Conservation (phyloP, 2,797 vertebrate genomes). For the Dryobates pubescens region DNA sequence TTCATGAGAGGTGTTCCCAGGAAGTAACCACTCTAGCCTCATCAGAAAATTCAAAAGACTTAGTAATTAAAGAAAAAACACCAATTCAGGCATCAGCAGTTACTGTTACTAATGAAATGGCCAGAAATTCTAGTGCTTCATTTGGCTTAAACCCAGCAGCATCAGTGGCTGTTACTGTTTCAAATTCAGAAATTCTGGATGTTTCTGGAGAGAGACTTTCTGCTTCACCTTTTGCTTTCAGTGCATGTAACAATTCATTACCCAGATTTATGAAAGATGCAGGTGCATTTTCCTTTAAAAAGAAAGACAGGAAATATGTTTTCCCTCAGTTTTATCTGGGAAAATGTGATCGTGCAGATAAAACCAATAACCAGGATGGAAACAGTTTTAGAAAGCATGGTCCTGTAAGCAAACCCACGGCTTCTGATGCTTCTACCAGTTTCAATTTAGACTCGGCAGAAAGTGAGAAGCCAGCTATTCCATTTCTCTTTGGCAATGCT, state of each 20-base stretch:
- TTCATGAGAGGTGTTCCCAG: neutral
- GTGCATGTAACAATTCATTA: neutral
- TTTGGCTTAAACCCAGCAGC: neutral
- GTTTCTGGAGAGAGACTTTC: neutral
- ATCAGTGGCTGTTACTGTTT: neutral
- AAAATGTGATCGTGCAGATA: neutral
- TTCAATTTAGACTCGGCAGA: neutral
- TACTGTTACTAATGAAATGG: neutral
- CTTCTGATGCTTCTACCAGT: neutral
- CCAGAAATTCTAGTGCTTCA: neutral
- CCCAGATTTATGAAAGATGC: neutral
- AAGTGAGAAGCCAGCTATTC: neutral
- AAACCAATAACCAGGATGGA: neutral
- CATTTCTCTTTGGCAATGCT: neutral
- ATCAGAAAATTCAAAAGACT: neutral
- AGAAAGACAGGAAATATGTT: conserved; percentile 15
- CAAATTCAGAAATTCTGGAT: neutral
- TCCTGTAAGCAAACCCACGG: neutral
- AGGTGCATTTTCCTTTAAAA: neutral
- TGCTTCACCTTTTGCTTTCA: conserved; percentile 19
- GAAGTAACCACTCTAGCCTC: neutral
- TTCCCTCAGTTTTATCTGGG: conserved; percentile 57
- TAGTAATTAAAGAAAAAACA: neutral
- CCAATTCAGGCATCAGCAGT: neutral
- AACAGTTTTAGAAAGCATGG: neutral